A percentile compares a stretch with the other conserved stretches of the same genome.
phyloP scores from a whole-genome alignment of 2,797 vertebrate species.

The Cichlasoma orientale region DNA sequence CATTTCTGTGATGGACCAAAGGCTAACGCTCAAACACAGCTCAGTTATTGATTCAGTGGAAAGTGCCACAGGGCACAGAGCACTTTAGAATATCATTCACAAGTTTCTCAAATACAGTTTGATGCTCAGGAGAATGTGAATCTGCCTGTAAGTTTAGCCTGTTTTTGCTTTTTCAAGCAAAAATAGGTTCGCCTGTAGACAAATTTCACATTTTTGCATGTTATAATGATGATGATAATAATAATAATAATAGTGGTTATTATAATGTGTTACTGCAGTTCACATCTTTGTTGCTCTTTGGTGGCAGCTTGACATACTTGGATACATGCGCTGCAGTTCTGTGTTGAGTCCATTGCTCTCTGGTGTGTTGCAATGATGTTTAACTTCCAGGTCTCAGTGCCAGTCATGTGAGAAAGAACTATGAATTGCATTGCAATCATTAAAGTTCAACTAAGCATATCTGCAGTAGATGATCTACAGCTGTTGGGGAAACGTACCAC shows the following conservation, averaged over 20 bases:
- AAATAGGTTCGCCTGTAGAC: background rate
- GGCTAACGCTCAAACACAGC: background rate
- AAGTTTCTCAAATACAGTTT: background rate
- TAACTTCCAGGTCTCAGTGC: background rate
- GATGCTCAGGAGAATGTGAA: background rate
- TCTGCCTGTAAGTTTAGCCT: background rate
- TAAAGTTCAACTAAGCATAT: background rate
- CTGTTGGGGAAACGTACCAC: slow-evolving; percentile 26
- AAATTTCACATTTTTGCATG: background rate
- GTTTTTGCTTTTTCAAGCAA: background rate
- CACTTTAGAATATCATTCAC: background rate
- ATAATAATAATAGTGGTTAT: too few species aligned
- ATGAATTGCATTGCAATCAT: background rate
- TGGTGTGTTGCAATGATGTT: background rate
- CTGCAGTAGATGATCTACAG: background rate
- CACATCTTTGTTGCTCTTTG: background rate
- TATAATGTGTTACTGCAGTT: background rate
- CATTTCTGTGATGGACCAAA: background rate
- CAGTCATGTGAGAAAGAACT: background rate
- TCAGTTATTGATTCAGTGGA: background rate
- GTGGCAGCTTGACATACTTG: background rate
- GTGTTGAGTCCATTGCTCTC: background rate
- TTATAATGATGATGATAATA: background rate
- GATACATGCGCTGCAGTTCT: background rate
- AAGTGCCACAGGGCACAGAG: background rate